Evolutionary conservation across 2,113 vertebrate genomes (phyloP), one percentile per base, ranked within the genome.

Genomic region (Seriola quinqueradiata): DNA sequence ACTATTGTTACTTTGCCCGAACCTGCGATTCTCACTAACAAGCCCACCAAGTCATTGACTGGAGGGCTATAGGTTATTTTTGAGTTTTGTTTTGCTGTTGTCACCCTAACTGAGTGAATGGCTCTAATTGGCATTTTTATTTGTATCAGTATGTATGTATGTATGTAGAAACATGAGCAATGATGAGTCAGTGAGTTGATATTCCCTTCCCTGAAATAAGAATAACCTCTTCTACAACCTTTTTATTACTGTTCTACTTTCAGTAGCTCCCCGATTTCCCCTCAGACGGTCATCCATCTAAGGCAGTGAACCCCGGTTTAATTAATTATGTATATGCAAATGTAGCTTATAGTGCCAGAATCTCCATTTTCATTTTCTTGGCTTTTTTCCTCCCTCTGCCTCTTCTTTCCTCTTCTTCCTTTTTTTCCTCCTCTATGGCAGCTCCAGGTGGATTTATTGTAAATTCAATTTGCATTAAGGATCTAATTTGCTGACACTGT

Each of bases 401-500:
- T 40, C 57, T 36, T 32, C 67, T 28, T 58, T 44, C 82, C 83
- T 75, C 54, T 42, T 58, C 4, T 50, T 60, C 11, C 10, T 19
- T 32, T 17, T 19, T 1, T 48, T 12, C 40, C 58, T 23, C 59
- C 14, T 74, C 67, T 21, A 1, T 23, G 40, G 79, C 63, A 75
- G 42, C 68, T 88, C 66, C 78, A 82, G 46, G 75, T 46, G 91
- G 75, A 95, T 92, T 93, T 94, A 94, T 94, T 92, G 74, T 86
- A 88, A 88, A 55, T 93, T 94, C 66, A 94, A 89, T 94, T 95
- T 95, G 44, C 68, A 93, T 95, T 90, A 92, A 90, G 92, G 70
- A 60, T 79, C 75, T 87, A 90, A 92, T 92, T 91, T 90, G 85
- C 93, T 93, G 90, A 93, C 63, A 82, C 79, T 23, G 68, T 85